phyloP scores from a whole-genome alignment of 1,140 invertebrate genomes.

The Pseudomyrmex gracilis region DNA sequence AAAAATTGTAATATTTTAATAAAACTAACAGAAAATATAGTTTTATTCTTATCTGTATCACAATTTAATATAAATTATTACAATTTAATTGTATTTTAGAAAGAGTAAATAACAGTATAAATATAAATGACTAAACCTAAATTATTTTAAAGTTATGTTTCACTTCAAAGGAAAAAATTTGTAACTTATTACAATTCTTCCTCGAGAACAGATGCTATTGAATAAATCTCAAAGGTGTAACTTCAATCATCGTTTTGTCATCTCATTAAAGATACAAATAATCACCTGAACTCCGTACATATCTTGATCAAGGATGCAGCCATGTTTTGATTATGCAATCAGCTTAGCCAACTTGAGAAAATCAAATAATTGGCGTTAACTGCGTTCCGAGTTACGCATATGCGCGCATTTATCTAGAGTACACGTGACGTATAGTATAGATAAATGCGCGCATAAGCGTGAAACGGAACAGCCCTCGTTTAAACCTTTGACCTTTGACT shows the following conservation, averaged over 20 bases:
- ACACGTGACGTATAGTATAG: too few species aligned
- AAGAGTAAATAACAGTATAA: neutral
- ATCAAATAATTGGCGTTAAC: neutral
- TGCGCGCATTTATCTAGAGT: too few species aligned
- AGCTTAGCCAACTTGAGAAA: neutral
- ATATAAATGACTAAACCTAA: neutral
- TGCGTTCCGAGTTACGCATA: too few species aligned
- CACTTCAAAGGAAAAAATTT: neutral
- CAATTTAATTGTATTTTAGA: neutral
- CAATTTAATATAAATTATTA: neutral
- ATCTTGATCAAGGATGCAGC: constrained; percentile 25
- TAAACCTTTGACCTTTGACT: too few species aligned
- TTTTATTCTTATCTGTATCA: neutral
- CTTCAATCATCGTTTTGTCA: neutral
- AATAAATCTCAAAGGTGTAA: neutral
- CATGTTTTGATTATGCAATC: constrained; percentile 53
- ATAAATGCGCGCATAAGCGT: too few species aligned
- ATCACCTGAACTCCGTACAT: constrained; percentile 42
- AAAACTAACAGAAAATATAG: constrained; percentile 28
- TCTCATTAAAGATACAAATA: constrained; percentile 3
- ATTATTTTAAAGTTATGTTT: constrained; percentile 42
- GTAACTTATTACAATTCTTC: neutral
- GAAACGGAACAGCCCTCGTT: too few species aligned
- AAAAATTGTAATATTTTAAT: constrained; percentile 30
- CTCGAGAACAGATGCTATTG: neutral